These are phyloP conservation scores for Leuciscus idus DNA, from an alignment of 2,113 vertebrate genomes.

Conservation along the genomic window DNA sequence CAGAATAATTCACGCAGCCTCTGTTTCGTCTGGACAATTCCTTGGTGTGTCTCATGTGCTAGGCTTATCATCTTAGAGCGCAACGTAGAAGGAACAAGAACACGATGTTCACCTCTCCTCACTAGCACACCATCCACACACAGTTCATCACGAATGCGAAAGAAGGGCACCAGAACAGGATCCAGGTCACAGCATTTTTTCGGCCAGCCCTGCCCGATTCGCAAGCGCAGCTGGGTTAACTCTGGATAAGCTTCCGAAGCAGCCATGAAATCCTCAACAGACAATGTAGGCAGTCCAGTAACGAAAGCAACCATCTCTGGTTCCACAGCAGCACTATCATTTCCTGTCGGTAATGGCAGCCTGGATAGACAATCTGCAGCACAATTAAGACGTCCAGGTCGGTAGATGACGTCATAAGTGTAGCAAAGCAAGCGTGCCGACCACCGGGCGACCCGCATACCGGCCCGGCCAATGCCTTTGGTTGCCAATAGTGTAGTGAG, in stretches of 20 bases:
- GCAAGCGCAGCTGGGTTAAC: no score
- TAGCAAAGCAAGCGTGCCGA: no score
- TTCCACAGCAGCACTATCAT: no score
- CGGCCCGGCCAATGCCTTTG: no score
- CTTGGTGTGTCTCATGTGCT: conserved; percentile 4
- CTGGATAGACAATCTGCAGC: no score
- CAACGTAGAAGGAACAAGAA: neutral
- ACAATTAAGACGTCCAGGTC: no score
- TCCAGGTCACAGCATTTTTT: neutral
- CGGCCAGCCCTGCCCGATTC: neutral
- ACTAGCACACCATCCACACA: neutral
- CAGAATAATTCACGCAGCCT: neutral
- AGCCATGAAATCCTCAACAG: neutral
- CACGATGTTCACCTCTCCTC: neutral
- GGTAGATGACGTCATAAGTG: no score
- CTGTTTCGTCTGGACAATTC: neutral
- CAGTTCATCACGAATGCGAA: neutral
- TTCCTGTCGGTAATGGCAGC: no score
- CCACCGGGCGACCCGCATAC: no score
- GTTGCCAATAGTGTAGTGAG: no score
- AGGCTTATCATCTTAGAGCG: neutral
- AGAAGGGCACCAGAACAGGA: neutral
- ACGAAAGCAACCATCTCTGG: neutral
- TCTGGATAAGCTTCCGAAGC: no score
- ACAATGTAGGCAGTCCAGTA: neutral